Conservation (phyloP, 2,113 vertebrate genomes). For the Polypterus bichir region DNA sequence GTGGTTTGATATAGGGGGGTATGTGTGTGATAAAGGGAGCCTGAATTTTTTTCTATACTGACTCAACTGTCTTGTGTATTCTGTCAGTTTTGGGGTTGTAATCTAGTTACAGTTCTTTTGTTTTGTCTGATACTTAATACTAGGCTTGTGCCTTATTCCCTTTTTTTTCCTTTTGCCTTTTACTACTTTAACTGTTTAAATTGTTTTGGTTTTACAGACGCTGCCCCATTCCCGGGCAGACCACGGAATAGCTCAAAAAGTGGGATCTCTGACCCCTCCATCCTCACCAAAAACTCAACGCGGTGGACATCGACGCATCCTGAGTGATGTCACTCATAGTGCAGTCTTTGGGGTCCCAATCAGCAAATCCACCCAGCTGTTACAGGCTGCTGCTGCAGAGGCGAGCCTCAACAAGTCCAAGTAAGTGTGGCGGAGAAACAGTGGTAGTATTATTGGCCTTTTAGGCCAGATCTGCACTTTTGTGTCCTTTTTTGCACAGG, state of each 20-base stretch:
- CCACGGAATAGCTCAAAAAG: constrained; percentile 49
- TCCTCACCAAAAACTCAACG: constrained; percentile 86
- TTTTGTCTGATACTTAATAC: background rate
- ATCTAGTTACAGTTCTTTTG: background rate
- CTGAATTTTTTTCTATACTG: background rate
- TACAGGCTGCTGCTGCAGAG: constrained; percentile 89
- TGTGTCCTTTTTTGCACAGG: too few relatives aligned
- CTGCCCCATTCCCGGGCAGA: constrained; percentile 16
- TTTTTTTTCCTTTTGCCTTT: constrained; percentile 19
- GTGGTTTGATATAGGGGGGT: too few relatives aligned
- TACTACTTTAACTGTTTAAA: background rate
- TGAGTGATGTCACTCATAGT: constrained; percentile 94
- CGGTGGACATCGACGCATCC: constrained; percentile 81
- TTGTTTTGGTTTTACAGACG: constrained; percentile 14
- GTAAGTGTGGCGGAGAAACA: constrained; percentile 41
- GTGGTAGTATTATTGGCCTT: too few relatives aligned
- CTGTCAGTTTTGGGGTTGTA: background rate
- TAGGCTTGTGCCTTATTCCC: constrained; percentile 1
- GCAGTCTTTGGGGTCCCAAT: constrained; percentile 87
- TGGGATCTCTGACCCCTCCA: constrained; percentile 83
- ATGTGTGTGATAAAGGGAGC: too few relatives aligned
- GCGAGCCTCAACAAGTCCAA: constrained; percentile 97
- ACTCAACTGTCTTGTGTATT: constrained; percentile 15
- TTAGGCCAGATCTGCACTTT: too few relatives aligned
- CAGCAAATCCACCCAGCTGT: constrained; percentile 91